These are phyloP conservation scores for Dinomys branickii DNA, from an alignment of 2,113 vertebrate genomes.

Conservation along the genomic window DNA sequence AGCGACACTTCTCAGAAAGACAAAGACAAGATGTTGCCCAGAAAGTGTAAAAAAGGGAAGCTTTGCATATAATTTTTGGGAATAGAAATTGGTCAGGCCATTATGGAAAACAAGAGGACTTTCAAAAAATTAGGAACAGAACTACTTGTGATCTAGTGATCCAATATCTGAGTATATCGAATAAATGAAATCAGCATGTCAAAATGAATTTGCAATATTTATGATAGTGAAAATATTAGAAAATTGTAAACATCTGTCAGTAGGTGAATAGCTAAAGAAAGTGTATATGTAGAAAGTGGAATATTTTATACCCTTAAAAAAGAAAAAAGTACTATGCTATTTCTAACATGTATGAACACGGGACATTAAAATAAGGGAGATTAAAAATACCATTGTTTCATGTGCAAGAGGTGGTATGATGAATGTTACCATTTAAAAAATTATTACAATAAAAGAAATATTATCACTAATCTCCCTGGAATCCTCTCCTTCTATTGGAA, in stretches of 20 bases:
- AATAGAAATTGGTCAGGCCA: not conserved
- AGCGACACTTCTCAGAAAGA: not conserved
- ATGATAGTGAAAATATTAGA: not conserved
- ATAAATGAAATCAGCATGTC: not conserved
- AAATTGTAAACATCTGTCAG: not conserved
- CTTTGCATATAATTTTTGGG: not conserved
- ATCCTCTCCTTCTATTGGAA: not conserved
- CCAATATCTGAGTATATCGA: not conserved
- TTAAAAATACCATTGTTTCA: not conserved
- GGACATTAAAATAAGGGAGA: not conserved
- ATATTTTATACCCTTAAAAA: not conserved
- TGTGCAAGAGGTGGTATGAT: not conserved
- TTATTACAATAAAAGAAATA: not conserved
- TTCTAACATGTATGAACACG: not conserved
- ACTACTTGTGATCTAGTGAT: not conserved
- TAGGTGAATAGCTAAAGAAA: not conserved
- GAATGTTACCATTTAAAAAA: not conserved
- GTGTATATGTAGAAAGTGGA: not conserved
- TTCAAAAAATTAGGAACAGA: not conserved
- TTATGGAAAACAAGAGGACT: not conserved
- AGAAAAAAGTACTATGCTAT: not conserved
- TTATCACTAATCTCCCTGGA: not conserved
- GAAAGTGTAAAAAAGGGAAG: not conserved
- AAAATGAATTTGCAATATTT: not conserved
- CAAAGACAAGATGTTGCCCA: not conserved